Evolutionary conservation across 2,113 vertebrate genomes (phyloP).

Genomic region (Gambusia affinis): DNA sequence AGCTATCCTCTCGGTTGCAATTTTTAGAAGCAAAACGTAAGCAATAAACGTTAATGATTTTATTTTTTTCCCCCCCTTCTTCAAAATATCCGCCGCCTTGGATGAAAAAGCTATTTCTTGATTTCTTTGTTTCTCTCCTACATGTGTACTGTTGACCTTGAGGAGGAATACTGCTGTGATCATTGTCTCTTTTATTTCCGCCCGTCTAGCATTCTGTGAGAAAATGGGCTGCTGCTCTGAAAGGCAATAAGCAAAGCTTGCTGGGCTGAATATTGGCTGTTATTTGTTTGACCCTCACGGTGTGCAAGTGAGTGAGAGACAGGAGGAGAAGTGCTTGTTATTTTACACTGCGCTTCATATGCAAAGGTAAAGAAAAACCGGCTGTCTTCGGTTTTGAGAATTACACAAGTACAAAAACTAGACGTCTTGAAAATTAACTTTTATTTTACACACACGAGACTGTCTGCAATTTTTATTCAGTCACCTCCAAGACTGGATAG

Average conservation of each 20-base stretch:
- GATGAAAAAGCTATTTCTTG: slow-evolving; percentile 58
- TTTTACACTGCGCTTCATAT: neutral
- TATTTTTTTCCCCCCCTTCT: slow-evolving; percentile 4
- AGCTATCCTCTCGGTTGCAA: neutral
- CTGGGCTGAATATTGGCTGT: slow-evolving; percentile 22
- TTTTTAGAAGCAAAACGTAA: neutral
- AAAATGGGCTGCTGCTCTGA: slow-evolving; percentile 33
- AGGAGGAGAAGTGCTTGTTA: neutral
- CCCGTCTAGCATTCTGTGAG: slow-evolving; percentile 14
- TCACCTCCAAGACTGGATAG: neutral
- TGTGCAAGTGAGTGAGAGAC: slow-evolving; percentile 1
- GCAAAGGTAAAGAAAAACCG: neutral
- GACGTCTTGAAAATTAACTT: neutral
- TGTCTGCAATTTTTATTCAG: neutral
- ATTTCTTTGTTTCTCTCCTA: slow-evolving; percentile 14
- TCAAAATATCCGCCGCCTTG: slow-evolving; percentile 21
- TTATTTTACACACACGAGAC: neutral
- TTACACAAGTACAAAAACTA: neutral
- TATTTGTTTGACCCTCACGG: slow-evolving; percentile 30
- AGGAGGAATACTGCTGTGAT: slow-evolving; percentile 39
- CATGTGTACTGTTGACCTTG: slow-evolving; percentile 57
- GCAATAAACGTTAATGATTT: neutral
- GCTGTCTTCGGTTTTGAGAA: slow-evolving; percentile 15
- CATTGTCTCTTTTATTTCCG: slow-evolving; percentile 43
- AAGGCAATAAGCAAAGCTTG: slow-evolving; percentile 30